Conservation (phyloP, 2,797 vertebrate genomes). For the Neomorphus geoffroyi region DNA sequence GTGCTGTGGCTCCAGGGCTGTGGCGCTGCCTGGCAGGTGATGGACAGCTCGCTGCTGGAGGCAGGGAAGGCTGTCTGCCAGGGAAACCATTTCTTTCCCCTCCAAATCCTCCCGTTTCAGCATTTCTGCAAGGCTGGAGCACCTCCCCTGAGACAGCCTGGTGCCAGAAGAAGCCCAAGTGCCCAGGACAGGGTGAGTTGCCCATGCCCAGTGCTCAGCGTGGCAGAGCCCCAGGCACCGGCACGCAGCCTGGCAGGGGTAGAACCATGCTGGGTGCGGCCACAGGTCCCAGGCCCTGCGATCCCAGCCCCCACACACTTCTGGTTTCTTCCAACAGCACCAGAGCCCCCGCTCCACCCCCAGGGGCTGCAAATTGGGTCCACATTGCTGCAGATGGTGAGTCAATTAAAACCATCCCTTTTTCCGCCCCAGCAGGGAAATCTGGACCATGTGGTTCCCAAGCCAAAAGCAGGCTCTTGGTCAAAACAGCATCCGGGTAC, state of each 20-base stretch:
- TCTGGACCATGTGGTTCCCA: not conserved
- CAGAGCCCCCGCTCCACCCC: not conserved
- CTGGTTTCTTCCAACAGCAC: slow-evolving; percentile 5
- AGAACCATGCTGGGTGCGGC: not conserved
- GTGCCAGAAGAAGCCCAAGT: not conserved
- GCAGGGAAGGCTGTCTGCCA: not conserved
- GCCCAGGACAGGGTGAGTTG: not conserved
- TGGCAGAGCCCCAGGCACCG: not conserved
- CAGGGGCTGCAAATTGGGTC: not conserved
- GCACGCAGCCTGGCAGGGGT: not conserved
- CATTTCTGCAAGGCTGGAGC: not conserved
- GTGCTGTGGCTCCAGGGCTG: not conserved
- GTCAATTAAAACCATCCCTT: slow-evolving; percentile 43
- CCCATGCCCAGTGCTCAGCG: not conserved
- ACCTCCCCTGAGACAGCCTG: not conserved
- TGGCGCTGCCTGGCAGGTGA: not conserved
- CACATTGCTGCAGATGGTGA: slow-evolving; percentile 37
- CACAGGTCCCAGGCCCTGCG: not conserved
- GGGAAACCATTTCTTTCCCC: not conserved
- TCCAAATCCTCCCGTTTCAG: not conserved
- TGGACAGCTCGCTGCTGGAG: not conserved
- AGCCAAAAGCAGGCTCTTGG: fast-evolving
- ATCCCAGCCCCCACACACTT: slow-evolving; percentile 20
- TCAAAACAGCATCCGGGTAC: not conserved
- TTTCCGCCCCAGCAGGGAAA: not conserved